A percentile compares a stretch with the other conserved stretches of the same genome.
Evolutionary conservation across 2,888 invertebrate genomes (phyloP).

Genomic region (Melikaiella ostensackeni): DNA sequence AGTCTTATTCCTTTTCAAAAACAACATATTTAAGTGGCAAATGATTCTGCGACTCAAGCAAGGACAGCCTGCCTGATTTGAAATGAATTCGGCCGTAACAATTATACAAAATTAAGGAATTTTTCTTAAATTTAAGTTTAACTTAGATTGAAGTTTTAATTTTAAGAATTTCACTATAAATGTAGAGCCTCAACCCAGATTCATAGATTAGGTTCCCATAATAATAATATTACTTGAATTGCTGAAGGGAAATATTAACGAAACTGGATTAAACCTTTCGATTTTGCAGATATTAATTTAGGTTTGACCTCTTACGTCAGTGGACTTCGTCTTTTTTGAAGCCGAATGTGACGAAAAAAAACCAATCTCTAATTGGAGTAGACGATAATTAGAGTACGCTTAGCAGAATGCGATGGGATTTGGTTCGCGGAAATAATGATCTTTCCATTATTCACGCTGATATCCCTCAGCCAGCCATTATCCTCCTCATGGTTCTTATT

Average conservation of each 20-base stretch:
- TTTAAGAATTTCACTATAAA: not conserved
- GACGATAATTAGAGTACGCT: conserved; percentile 25
- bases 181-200: not conserved
- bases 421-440: conserved; percentile 21
- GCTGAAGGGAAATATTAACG: not conserved
- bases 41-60: no score
- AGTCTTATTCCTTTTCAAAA: no score
- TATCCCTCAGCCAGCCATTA: conserved; percentile 31
- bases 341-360: not conserved
- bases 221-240: not conserved
- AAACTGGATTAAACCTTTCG: not conserved
- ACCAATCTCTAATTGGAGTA: conserved; percentile 31
- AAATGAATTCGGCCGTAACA: no score
- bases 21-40: no score
- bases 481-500: conserved; percentile 28
- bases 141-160: not conserved
- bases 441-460: conserved; percentile 34
- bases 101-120: no score
- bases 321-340: conserved; percentile 6
- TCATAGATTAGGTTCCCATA: not conserved
- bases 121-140: no score
- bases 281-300: conserved; percentile 10
- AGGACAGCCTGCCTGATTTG: no score
- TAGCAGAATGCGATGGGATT: conserved; percentile 26
- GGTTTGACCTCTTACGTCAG: conserved; percentile 6